Conservation (phyloP, 2,113 vertebrate genomes). For the Chrysochloris asiatica region DNA sequence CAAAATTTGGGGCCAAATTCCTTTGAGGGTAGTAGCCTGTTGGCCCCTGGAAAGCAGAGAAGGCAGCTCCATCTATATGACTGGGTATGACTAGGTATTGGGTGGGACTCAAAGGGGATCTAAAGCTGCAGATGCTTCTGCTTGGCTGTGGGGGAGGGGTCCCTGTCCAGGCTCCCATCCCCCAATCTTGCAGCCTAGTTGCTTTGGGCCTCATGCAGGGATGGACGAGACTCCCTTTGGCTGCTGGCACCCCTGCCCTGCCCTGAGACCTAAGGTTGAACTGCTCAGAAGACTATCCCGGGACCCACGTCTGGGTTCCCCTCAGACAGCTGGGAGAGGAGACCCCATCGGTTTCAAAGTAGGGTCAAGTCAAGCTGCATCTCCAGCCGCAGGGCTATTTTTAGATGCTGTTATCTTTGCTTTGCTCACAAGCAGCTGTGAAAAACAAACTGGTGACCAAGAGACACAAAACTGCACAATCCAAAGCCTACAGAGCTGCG, state of each 20-base stretch:
- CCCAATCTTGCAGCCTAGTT: conserved; percentile 69
- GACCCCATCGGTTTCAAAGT: conserved; percentile 57
- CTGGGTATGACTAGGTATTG: too few relatives aligned
- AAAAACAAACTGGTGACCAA: conserved; percentile 75
- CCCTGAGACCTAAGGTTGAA: background rate
- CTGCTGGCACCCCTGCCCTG: background rate
- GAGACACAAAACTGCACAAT: conserved; percentile 64
- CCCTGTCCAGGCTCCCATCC: conserved; percentile 44
- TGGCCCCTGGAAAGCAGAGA: conserved; percentile 45
- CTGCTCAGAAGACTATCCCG: background rate
- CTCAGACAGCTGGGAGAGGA: conserved; percentile 13
- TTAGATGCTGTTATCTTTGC: conserved; percentile 78
- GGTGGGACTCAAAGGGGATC: conserved; percentile 4
- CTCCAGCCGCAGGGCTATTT: conserved; percentile 76
- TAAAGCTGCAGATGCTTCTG: conserved; percentile 18
- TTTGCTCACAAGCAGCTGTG: conserved; percentile 73
- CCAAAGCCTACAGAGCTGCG: conserved; percentile 57
- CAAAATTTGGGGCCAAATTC: conserved; percentile 37
- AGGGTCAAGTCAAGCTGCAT: conserved; percentile 67
- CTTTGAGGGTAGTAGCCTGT: conserved; percentile 25
- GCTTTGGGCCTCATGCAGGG: conserved; percentile 34
- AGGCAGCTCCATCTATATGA: conserved; percentile 5
- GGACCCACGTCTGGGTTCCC: background rate
- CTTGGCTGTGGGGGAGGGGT: background rate
- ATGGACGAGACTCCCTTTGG: background rate